A percentile compares a stretch with the other conserved stretches of the same genome.
Conservation (phyloP, 2,113 vertebrate species). For the Oostethus manadensis region DNA sequence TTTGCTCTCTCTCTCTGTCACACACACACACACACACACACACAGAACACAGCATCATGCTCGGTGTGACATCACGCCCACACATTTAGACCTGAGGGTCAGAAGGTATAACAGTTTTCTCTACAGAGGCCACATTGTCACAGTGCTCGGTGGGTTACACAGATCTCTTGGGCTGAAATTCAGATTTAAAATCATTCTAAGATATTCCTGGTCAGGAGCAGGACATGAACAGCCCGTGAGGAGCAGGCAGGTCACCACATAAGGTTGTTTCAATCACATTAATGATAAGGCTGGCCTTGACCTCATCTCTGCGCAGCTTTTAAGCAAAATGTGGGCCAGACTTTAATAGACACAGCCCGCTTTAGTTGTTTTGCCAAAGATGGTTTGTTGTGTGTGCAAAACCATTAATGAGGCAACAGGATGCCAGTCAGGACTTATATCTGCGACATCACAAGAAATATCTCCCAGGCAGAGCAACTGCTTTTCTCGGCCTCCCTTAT, state of each 20-base stretch:
- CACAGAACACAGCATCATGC: not conserved
- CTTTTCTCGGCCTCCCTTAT: not conserved
- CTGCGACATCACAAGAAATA: slow-evolving; percentile 1
- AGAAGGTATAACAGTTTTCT: not conserved
- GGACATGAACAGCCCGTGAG: slow-evolving; percentile 5
- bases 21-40: not conserved
- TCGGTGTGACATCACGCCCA: slow-evolving; percentile 55
- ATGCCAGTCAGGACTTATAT: slow-evolving; percentile 3
- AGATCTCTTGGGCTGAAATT: slow-evolving; percentile 25
- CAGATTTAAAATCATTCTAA: slow-evolving; percentile 9
- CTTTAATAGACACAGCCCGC: not conserved
- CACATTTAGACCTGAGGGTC: slow-evolving; percentile 36
- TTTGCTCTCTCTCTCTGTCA: slow-evolving; percentile 14
- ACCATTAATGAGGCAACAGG: slow-evolving; percentile 1
- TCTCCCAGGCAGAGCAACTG: not conserved
- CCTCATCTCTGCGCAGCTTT: slow-evolving; percentile 8
- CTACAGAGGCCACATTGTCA: slow-evolving; percentile 10
- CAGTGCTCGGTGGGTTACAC: slow-evolving; percentile 35
- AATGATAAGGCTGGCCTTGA: slow-evolving; percentile 25
- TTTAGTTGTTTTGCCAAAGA: not conserved
- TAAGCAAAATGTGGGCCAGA: slow-evolving; percentile 12
- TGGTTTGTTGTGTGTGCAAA: not conserved
- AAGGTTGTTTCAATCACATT: slow-evolving; percentile 23
- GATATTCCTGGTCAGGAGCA: slow-evolving; percentile 14
- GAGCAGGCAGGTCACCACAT: slow-evolving; percentile 9